Evolutionary conservation across 2,888 invertebrate species (phyloP), one percentile per base, ranked within the genome.

Genomic region (Hanleya hanleyi): DNA sequence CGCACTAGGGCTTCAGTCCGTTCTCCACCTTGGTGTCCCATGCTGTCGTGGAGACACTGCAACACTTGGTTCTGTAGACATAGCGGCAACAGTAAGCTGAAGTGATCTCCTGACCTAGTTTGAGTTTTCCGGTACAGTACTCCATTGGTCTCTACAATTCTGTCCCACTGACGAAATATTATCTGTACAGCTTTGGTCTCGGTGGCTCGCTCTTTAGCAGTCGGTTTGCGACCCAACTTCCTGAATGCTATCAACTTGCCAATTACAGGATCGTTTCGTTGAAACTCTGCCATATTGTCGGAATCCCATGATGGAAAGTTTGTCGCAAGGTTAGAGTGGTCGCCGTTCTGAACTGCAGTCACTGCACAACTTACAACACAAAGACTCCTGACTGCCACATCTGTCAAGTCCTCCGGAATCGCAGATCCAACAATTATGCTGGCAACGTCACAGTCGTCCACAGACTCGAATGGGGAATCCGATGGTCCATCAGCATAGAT

Each of bases 11-110:
- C 37, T 41, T 61, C 61, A 2, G 61, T 69, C 38, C 61, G 33
- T 26, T 5, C 62, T n/a, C 33, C 33, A n/a, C 61, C 61, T 37
- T 69, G 69, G n/a, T 69, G 69, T 18, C 69, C 69, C 22, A 36
- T 2, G 9, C 38, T 6, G 69, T 68, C 68, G 9, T 68, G 68
- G 2, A 68, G 35, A 32, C 22, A 22, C 32, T 57, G n/a, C 22
- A n/a, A n/a, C n/a, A n/a, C n/a, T n/a, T n/a, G n/a, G n/a, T n/a
- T n/a, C n/a, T n/a, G n/a, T n/a, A n/a, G n/a, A n/a, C n/a, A n/a
- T 29, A 57, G 15, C 22, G 57, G 57, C 12, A n/a, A 18, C 9
- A 41, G 33, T 22, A n/a, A n/a, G n/a, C n/a, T n/a, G n/a, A n/a
- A n/a, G n/a, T n/a, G n/a, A n/a, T n/a, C 67, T 51, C 18, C 47